Base-by-base conservation (phyloP, 2,113 vertebrate species). In the Emydura subglobosa region DNA sequence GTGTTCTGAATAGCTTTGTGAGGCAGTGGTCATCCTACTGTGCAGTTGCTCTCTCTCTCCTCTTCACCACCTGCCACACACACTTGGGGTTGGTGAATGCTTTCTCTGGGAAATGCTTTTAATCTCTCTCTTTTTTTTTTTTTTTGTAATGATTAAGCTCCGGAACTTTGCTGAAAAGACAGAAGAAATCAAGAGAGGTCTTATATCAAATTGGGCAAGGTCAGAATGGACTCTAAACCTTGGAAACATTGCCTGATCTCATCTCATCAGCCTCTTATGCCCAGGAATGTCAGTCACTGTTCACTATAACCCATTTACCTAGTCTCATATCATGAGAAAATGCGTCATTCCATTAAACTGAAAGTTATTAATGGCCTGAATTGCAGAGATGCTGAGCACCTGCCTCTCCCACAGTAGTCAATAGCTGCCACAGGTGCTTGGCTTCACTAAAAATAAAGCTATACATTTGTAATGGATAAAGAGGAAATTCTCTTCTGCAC, bases 401-500 rank as follows among this genome's bases (percentile, higher is more conserved):
- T 82, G 14, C 74, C 7, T 89, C 53, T 31, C 47, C 42, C 86
- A 31, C 31, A 78, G 53, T 17, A 39, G 84, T 83, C 91, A 78
- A 68, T 1, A 17, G 2, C 21, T 54, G n/a, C 51, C 51, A 82
- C 61, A 1, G 34, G 65, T 7, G 5, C 10, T 83, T 88, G n/a
- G 47, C 7, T 6, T 61, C 22, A 27, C 51, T 27, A 10, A 92
- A 87, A 78, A 22, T 27, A 25, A 16, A n/a, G 3, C 78, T 87
- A 61, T 31, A 87, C 80, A 92, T 34, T 17, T 83, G 9, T 12
- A 92, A 22, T 44, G 81, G 49, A 95, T 92, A 81, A 91, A 92
- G 93, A 83, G 90, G n/a, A 92, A 90, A 95, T 80, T 89, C 91
- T 90, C 93, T 94, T 93, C 24, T 29, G 84, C 44, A 90, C 5